These are phyloP conservation scores for Leucophenga varia DNA, from an alignment of 1,140 invertebrate species.

Conservation along the genomic window DNA sequence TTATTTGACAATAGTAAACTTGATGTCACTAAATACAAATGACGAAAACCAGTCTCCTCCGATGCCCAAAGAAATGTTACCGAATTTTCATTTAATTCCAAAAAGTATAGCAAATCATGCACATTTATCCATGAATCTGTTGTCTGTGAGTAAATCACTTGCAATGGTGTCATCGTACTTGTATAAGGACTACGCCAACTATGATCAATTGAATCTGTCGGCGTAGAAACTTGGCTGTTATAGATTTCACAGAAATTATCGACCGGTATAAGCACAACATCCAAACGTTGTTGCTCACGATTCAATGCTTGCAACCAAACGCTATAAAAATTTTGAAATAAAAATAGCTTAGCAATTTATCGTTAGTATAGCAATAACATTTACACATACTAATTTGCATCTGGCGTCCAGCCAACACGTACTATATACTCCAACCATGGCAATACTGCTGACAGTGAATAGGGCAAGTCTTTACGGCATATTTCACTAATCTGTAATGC, in stretches of 20 bases:
- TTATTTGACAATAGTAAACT: conserved; percentile 28
- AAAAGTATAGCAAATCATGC: conserved; percentile 84
- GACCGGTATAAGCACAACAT: conserved; percentile 72
- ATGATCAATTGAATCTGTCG: conserved; percentile 57
- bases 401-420: conserved; percentile 89
- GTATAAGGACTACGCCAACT: conserved; percentile 51
- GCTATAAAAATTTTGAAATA: conserved; percentile 58
- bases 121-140: conserved; percentile 87
- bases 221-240: conserved; percentile 59
- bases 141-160: conserved; percentile 70
- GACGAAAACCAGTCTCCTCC: conserved; percentile 88
- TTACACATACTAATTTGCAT: conserved; percentile 76
- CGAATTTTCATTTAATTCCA: conserved; percentile 61
- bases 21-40: conserved; percentile 76
- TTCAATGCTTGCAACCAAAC: conserved; percentile 89
- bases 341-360: not conserved
- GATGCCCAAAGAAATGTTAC: conserved; percentile 88
- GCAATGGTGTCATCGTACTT: conserved; percentile 46
- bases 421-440: conserved; percentile 94
- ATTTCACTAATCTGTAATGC: conserved; percentile 67
- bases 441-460: conserved; percentile 75
- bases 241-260: conserved; percentile 72
- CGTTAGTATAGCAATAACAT: too few species aligned
- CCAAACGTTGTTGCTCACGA: conserved; percentile 78
- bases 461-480: conserved; percentile 70